Conservation (phyloP, 2,888 invertebrate species). For the Stenodera caucasica region DNA sequence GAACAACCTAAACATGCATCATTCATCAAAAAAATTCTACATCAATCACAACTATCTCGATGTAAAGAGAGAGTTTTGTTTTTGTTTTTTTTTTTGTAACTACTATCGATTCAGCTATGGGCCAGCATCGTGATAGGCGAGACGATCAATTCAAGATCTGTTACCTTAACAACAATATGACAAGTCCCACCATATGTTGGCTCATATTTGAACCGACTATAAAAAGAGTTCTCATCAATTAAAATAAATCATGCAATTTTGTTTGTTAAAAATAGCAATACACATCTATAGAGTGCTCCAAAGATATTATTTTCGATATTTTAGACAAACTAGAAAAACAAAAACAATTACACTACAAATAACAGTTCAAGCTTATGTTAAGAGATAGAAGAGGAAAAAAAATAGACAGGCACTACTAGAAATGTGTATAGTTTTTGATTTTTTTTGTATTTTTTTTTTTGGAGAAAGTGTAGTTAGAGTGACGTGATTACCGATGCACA, state of each 20-base stretch:
- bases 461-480: slow-evolving; percentile 61
- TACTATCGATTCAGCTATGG: too few relatives aligned
- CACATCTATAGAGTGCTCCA: slow-evolving; percentile 56
- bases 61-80: too few relatives aligned
- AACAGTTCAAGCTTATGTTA: slow-evolving; percentile 28
- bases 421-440: slow-evolving; percentile 49
- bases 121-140: too few relatives aligned
- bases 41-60: not conserved
- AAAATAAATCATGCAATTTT: not conserved
- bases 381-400: slow-evolving; percentile 13
- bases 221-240: not conserved
- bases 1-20: slow-evolving; percentile 19
- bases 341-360: slow-evolving; percentile 11
- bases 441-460: slow-evolving; percentile 29
- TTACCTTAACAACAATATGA: too few relatives aligned
- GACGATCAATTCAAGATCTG: too few relatives aligned
- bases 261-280: slow-evolving; percentile 40
- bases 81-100: too few relatives aligned
- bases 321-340: not conserved
- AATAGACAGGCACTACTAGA: slow-evolving; percentile 55
- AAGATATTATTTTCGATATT: slow-evolving; percentile 9
- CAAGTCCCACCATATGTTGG: too few relatives aligned
- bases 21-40: slow-evolving; percentile 30
- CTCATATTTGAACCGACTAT: too few relatives aligned
- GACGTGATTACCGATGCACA: slow-evolving; percentile 92